phyloP scores from a whole-genome alignment of 2,888 invertebrate genomes.

The Eledone cirrhosa region DNA sequence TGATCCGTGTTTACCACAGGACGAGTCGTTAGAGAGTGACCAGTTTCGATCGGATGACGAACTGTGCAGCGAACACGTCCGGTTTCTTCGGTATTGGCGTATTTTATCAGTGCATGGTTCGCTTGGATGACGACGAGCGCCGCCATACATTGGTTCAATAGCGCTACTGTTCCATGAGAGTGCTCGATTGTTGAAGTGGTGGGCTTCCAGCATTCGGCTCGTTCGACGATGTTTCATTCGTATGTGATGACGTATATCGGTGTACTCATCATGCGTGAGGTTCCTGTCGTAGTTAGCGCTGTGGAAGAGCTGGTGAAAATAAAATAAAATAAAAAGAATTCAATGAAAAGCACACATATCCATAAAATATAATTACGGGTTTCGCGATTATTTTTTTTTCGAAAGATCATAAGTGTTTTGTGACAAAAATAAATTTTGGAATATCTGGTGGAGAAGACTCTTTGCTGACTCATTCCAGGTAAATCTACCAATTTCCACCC shows the following conservation, averaged over 20 bases:
- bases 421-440: too few relatives aligned
- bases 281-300: conserved; percentile 15
- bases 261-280: conserved; percentile 9
- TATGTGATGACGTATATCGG: conserved; percentile 14
- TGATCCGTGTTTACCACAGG: background rate
- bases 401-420: too few relatives aligned
- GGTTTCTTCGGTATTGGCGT: background rate
- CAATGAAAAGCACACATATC: background rate
- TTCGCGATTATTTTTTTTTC: too few relatives aligned
- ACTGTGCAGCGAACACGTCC: background rate
- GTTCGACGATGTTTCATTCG: conserved; percentile 17
- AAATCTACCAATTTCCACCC: too few relatives aligned
- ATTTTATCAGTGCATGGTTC: background rate
- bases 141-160: background rate
- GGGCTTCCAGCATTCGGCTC: background rate
- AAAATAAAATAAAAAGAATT: background rate
- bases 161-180: conserved; percentile 1
- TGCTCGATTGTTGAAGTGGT: conserved; percentile 3
- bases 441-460: too few relatives aligned
- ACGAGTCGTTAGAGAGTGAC: background rate
- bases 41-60: background rate
- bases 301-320: conserved; percentile 10
- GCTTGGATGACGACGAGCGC: background rate
- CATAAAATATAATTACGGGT: too few relatives aligned
- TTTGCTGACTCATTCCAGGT: too few relatives aligned